Evolutionary conservation across 2,113 vertebrate species (phyloP).

Genomic region (Mesembrinibis cayennensis): DNA sequence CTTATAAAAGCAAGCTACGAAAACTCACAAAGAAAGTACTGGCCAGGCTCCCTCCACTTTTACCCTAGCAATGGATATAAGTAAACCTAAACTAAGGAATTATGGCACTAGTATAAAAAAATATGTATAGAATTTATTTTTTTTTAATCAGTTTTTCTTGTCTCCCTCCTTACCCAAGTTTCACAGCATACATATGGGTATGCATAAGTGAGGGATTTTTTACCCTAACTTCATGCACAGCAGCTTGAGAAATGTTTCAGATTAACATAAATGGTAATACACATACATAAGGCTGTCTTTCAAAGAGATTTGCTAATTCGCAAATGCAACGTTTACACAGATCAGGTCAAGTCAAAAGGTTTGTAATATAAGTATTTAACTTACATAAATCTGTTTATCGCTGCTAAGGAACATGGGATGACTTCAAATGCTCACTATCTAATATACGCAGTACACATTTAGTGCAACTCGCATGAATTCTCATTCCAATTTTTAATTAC

Average conservation of each 20-base stretch:
- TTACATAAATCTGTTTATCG: slow-evolving; percentile 44
- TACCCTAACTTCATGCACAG: slow-evolving; percentile 18
- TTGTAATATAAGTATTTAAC: slow-evolving; percentile 9
- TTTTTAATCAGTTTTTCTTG: background rate
- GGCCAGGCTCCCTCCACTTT: background rate
- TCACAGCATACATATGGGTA: slow-evolving; percentile 20
- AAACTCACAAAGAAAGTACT: background rate
- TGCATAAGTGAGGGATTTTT: slow-evolving; percentile 27
- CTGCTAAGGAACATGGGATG: background rate
- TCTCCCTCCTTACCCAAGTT: background rate
- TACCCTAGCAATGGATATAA: background rate
- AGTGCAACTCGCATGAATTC: background rate
- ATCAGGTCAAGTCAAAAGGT: slow-evolving; percentile 42
- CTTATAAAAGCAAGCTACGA: background rate
- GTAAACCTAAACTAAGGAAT: background rate
- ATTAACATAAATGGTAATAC: slow-evolving; percentile 18
- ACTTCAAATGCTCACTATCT: slow-evolving; percentile 16
- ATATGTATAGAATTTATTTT: background rate
- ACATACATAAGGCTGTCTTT: slow-evolving; percentile 24
- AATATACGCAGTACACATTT: background rate
- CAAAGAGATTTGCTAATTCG: slow-evolving; percentile 6
- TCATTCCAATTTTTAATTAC: slow-evolving; percentile 58
- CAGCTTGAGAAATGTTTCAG: slow-evolving; percentile 30
- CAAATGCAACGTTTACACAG: slow-evolving; percentile 6
- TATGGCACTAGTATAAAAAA: background rate